Evolutionary conservation across 2,888 invertebrate species (phyloP).

Genomic region (Pterobdella sp.): DNA sequence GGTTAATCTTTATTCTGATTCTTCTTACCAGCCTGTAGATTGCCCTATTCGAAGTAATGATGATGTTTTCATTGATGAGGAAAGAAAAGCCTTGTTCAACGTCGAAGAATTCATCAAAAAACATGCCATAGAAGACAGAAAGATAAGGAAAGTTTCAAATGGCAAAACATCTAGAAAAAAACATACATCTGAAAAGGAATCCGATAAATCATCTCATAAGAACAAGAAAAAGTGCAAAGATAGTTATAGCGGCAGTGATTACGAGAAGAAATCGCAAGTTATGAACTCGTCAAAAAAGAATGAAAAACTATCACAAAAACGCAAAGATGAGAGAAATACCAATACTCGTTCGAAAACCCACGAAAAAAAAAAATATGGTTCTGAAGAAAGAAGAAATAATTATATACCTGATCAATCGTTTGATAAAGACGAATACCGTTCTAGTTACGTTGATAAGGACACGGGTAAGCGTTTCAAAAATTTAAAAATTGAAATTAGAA

Average conservation of each 20-base stretch:
- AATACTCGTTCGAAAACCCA: neutral
- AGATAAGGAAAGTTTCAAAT: neutral
- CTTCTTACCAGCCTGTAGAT: neutral
- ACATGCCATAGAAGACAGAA: too few relatives aligned
- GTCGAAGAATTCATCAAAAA: neutral
- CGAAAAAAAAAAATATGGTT: neutral
- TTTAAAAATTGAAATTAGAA: neutral
- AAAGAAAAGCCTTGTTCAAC: neutral
- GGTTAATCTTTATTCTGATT: neutral
- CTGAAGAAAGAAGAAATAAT: neutral
- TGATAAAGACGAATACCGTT: neutral
- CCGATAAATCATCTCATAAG: neutral
- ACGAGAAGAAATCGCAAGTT: neutral
- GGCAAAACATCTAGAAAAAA: neutral
- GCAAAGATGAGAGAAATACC: neutral
- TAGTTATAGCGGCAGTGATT: neutral
- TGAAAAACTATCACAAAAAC: neutral
- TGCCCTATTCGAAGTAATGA: neutral
- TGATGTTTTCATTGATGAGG: neutral
- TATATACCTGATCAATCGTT: neutral
- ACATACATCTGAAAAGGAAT: neutral
- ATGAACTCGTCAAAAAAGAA: neutral
- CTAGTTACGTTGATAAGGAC: neutral
- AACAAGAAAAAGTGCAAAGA: neutral
- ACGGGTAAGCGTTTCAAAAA: neutral